Conservation (phyloP, 2,113 vertebrate genomes). For the Chlorocebus sabaeus region DNA sequence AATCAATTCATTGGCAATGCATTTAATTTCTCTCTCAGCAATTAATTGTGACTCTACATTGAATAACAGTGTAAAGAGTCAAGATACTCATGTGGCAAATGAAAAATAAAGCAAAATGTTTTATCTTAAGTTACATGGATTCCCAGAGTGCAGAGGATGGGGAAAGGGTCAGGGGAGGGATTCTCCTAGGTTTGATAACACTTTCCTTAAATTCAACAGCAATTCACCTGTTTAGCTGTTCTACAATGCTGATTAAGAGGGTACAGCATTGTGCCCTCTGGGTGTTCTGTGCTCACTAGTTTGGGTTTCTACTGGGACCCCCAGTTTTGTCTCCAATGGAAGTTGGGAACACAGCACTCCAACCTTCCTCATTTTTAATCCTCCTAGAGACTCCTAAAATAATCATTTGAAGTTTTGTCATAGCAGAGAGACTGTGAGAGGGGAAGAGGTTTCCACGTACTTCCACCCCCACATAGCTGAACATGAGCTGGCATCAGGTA, state of each 20-base stretch:
- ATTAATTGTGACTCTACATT: neutral
- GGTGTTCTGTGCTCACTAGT: neutral
- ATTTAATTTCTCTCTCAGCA: slow-evolving; percentile 25
- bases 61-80: neutral
- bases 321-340: neutral
- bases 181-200: neutral
- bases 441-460: neutral
- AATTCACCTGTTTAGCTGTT: neutral
- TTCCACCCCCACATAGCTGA: neutral
- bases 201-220: neutral
- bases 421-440: neutral
- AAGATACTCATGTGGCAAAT: neutral
- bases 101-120: neutral
- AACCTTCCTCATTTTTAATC: neutral
- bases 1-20: neutral
- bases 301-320: neutral
- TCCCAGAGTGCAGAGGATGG: neutral
- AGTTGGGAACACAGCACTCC: neutral
- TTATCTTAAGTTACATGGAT: neutral
- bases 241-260: neutral
- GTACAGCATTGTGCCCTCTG: neutral
- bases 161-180: too few species aligned
- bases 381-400: neutral
- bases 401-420: neutral
- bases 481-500: neutral